A percentile compares a stretch with the other conserved stretches of the same genome.
Conservation (phyloP, 1,140 invertebrate genomes). For the Nephila pilipes region DNA sequence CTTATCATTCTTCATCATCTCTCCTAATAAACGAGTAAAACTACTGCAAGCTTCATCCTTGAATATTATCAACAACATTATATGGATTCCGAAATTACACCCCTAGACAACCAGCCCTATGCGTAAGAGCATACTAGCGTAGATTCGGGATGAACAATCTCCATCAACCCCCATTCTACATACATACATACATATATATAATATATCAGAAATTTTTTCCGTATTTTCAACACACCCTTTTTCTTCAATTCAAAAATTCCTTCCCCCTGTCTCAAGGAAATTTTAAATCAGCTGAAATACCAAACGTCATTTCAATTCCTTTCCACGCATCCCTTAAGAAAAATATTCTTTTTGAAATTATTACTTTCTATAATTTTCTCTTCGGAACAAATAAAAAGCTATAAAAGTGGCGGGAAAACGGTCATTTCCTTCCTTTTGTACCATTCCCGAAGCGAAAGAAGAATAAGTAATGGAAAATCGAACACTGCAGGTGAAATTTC, state of each 20-base stretch:
- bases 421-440: not conserved
- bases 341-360: not conserved
- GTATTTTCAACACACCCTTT: too few relatives aligned
- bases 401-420: not conserved
- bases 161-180: too few relatives aligned
- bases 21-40: too few relatives aligned
- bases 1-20: too few relatives aligned
- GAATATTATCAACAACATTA: too few relatives aligned
- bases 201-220: too few relatives aligned
- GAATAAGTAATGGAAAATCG: conserved; percentile 5
- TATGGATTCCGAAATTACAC: too few relatives aligned
- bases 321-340: not conserved
- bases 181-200: too few relatives aligned
- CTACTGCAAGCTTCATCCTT: too few relatives aligned
- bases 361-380: not conserved
- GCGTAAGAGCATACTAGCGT: too few relatives aligned
- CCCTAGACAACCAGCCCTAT: too few relatives aligned
- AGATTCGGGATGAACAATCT: too few relatives aligned
- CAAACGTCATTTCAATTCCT: not conserved
- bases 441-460: not conserved
- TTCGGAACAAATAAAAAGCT: not conserved
- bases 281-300: not conserved
- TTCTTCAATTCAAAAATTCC: not conserved
- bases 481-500: not conserved
- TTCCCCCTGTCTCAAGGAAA: not conserved